phyloP scores from a whole-genome alignment of 2,797 vertebrate genomes.

The Notoglanidium macrostoma region DNA sequence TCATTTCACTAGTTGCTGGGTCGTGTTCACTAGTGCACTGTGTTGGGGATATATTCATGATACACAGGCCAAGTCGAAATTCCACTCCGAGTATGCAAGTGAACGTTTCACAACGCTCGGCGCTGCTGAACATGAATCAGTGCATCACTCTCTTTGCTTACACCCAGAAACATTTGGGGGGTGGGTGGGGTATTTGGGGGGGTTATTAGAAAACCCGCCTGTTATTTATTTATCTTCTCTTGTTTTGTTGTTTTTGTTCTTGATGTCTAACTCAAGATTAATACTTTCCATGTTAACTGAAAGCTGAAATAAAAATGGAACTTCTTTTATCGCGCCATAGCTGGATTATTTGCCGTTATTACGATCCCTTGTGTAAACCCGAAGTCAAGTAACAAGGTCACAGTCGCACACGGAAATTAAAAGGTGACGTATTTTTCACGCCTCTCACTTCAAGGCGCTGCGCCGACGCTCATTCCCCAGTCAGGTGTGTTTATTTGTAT shows the following conservation, averaged over 20 bases:
- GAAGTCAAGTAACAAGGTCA: neutral
- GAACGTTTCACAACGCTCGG: neutral
- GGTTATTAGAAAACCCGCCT: slow-evolving; percentile 46
- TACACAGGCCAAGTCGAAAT: neutral
- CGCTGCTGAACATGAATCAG: slow-evolving; percentile 13
- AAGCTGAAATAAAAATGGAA: slow-evolving; percentile 69
- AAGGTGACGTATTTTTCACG: neutral
- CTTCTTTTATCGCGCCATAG: slow-evolving; percentile 43
- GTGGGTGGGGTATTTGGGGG: slow-evolving; percentile 17
- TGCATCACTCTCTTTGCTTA: slow-evolving; percentile 23
- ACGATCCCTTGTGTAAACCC: no score
- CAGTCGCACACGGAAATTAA: neutral
- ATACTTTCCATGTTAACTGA: slow-evolving; percentile 65
- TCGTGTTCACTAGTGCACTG: neutral
- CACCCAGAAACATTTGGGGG: neutral
- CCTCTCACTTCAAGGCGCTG: slow-evolving; percentile 45
- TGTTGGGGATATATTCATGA: neutral
- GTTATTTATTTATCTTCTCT: slow-evolving; percentile 68
- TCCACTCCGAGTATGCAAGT: neutral
- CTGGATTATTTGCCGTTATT: slow-evolving; percentile 61
- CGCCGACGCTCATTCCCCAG: slow-evolving; percentile 50
- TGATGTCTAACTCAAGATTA: slow-evolving; percentile 61
- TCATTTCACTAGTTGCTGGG: neutral
- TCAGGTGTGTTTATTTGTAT: slow-evolving; percentile 55
- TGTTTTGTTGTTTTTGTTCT: slow-evolving; percentile 46